These are phyloP conservation scores for Cirrhinus mrigala DNA, from an alignment of 2,797 vertebrate genomes.

Conservation along the genomic window DNA sequence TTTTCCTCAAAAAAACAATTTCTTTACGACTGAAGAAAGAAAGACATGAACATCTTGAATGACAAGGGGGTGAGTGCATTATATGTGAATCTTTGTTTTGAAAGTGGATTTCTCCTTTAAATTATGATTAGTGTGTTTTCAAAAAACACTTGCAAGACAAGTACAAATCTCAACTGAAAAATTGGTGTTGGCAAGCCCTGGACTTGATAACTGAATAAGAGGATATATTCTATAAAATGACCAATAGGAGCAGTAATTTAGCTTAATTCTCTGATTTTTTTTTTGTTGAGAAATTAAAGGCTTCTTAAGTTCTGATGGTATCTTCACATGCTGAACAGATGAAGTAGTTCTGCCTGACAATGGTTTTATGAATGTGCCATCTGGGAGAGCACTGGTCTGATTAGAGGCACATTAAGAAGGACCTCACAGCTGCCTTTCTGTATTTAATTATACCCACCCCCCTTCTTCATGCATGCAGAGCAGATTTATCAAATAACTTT, in stretches of 20 bases:
- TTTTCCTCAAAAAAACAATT: too few species aligned
- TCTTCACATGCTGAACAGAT: conserved; percentile 25
- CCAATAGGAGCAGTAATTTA: neutral
- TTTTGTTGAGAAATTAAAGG: neutral
- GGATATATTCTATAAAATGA: neutral
- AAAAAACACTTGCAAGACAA: neutral
- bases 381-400: conserved; percentile 30
- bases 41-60: too few species aligned
- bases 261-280: neutral
- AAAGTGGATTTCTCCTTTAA: too few species aligned
- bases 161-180: neutral
- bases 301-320: neutral
- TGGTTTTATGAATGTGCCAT: conserved; percentile 22
- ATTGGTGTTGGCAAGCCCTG: neutral
- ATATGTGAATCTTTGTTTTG: too few species aligned
- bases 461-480: neutral
- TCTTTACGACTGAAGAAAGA: too few species aligned
- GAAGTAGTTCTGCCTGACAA: conserved; percentile 7
- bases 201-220: neutral
- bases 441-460: conserved; percentile 38
- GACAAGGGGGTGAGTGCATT: too few species aligned
- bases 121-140: neutral
- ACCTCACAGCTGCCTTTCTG: conserved; percentile 43
- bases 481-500: conserved; percentile 15
- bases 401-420: conserved; percentile 30